These are phyloP conservation scores for Drosophila subsilvestris DNA, from an alignment of 2,888 invertebrate genomes.

Conservation along the genomic window DNA sequence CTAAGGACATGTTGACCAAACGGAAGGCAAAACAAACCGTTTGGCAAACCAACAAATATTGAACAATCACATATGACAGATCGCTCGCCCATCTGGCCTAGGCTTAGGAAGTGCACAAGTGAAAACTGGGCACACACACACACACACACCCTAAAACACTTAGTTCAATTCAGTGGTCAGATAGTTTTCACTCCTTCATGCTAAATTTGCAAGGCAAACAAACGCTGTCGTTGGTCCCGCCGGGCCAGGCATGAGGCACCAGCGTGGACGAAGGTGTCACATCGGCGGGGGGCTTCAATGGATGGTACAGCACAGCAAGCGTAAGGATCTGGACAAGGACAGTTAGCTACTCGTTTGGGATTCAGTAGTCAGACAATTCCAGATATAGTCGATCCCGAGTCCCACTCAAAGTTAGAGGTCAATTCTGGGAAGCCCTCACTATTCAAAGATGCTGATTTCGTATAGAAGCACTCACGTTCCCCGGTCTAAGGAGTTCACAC, in stretches of 20 bases:
- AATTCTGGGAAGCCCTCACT: slow-evolving; percentile 33
- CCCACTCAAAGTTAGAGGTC: neutral
- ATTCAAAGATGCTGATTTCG: slow-evolving; percentile 13
- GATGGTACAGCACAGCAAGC: slow-evolving; percentile 68
- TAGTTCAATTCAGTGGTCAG: slow-evolving; percentile 2
- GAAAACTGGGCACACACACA: slow-evolving; percentile 50
- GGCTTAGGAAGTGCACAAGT: slow-evolving; percentile 53
- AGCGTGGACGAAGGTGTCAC: slow-evolving; percentile 47
- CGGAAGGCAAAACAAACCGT: slow-evolving; percentile 41
- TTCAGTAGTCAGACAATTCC: slow-evolving; percentile 56
- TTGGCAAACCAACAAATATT: slow-evolving; percentile 63
- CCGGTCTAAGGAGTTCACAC: slow-evolving; percentile 1
- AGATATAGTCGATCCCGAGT: neutral
- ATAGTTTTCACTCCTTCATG: slow-evolving; percentile 79
- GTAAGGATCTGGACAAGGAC: slow-evolving; percentile 38
- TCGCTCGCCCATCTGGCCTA: slow-evolving; percentile 44
- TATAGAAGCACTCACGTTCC: slow-evolving; percentile 19
- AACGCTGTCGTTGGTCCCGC: slow-evolving; percentile 56
- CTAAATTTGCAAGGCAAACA: slow-evolving; percentile 73
- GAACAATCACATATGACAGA: slow-evolving; percentile 73
- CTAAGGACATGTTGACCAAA: slow-evolving; percentile 23
- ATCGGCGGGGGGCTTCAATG: slow-evolving; percentile 33
- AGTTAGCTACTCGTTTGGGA: slow-evolving; percentile 46
- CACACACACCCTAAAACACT: neutral
- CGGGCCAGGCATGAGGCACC: slow-evolving; percentile 51